Conservation (phyloP, 2,113 vertebrate species). For the Microcebus lehilahytsara region DNA sequence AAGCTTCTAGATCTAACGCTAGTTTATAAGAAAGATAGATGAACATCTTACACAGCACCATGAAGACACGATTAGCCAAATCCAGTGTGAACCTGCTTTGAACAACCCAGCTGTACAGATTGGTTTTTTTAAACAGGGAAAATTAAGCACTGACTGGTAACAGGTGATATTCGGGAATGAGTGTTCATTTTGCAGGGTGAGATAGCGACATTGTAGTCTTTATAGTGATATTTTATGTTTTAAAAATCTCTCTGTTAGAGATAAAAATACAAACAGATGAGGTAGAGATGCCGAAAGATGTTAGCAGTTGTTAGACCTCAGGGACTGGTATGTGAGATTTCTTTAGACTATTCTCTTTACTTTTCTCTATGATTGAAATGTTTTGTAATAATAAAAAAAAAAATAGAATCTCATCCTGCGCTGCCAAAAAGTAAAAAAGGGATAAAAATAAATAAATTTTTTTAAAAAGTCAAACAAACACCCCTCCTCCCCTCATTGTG, state of each 20-base stretch:
- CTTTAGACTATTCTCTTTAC: background rate
- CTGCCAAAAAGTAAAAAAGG: background rate
- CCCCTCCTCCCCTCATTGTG: background rate
- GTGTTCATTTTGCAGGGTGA: background rate
- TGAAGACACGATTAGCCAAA: background rate
- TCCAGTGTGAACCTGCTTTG: background rate
- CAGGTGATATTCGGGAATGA: background rate
- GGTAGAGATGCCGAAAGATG: background rate
- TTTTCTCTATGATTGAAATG: background rate
- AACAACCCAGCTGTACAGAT: background rate
- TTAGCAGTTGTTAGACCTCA: background rate
- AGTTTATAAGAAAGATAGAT: background rate
- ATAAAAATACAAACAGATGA: slow-evolving; percentile 39
- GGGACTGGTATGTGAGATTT: background rate
- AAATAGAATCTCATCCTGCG: background rate
- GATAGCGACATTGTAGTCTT: background rate
- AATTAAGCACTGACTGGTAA: background rate
- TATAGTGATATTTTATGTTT: background rate
- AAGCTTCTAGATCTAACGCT: background rate
- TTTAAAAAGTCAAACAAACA: background rate
- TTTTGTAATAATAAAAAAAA: background rate
- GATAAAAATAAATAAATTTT: background rate
- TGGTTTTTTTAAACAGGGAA: background rate
- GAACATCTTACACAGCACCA: background rate
- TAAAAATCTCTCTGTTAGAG: background rate